Base-by-base conservation (phyloP, 2,888 invertebrate genomes). In the Cryptophagus acutangulus region DNA sequence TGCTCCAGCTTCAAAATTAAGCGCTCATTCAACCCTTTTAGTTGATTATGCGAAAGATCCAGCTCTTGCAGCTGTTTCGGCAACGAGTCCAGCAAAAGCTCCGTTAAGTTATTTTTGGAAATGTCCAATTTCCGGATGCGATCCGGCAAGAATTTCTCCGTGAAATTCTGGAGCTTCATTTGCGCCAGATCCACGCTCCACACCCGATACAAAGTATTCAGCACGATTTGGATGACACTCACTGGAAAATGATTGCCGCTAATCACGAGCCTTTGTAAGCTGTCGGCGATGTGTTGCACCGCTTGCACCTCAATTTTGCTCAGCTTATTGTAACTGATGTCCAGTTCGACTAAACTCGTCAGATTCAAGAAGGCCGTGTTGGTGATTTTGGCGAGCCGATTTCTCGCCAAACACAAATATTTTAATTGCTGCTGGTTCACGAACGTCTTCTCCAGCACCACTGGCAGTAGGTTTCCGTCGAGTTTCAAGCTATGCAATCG, bases 401-500 rank as follows among this genome's bases (percentile, higher is more conserved):
- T 88, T 59, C 79, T 76, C 30, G 84, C 79, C 48, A 88, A 70
- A 56, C 78, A 71, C 43, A 84, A 66, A 39, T 68, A 57, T 38
- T 52, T 57, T 13, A 63, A 44, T 38, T 63, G 61, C 25, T 58
- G 58, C 37, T 79, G 78, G 46, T 72, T 71, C 10, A 74, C 71
- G 58, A 86, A 86, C 54, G 83, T 80, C 59, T 79, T 74, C 66
- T 85, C 84, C 33, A 87, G 76, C 36, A 85, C 76, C 10, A 85
- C 84, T 1, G 86, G 82, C 51, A 88, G 66, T 63, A 82, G 81
- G 71, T 88, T 88, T 13, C 87, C 85, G 56, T 87, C 86, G 48
- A 88, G 69, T 52, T 75, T 74, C 31, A 86, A 69, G 51, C 71
- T 77, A 58, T 74, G 77, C 20, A 87, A 67, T 43, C 77, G 76